These are phyloP conservation scores for Lanius ludovicianus DNA, from an alignment of 2,113 vertebrate genomes.

Conservation along the genomic window DNA sequence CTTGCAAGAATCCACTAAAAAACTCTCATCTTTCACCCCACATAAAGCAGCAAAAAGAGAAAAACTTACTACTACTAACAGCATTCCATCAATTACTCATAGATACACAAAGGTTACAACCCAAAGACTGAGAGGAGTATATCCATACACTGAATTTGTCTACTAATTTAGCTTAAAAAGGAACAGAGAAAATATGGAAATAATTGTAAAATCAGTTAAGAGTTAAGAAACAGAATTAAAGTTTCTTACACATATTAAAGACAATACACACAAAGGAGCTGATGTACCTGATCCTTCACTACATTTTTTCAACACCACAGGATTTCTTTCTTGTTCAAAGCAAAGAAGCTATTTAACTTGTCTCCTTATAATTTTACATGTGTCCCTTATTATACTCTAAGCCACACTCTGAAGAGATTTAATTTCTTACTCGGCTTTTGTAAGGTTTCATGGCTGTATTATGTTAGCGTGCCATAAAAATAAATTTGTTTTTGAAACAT, in stretches of 20 bases:
- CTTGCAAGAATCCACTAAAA: neutral
- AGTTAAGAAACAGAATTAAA: neutral
- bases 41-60: neutral
- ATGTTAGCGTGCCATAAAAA: accelerated
- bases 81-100: neutral
- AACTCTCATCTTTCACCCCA: neutral
- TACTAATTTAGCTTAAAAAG: neutral
- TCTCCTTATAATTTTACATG: neutral
- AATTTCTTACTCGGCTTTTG: neutral
- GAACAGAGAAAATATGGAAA: neutral
- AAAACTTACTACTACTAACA: neutral
- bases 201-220: neutral
- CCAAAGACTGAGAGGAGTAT: neutral
- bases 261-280: neutral
- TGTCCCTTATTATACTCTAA: neutral
- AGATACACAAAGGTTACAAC: neutral
- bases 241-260: neutral
- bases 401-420: neutral
- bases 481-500: neutral
- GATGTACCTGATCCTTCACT: neutral
- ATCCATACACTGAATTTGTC: neutral
- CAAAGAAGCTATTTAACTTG: neutral
- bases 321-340: neutral
- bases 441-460: neutral
- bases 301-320: neutral